These are phyloP conservation scores for Caenorhabditis becei DNA, from an alignment of 2,888 invertebrate species.

Conservation along the genomic window DNA sequence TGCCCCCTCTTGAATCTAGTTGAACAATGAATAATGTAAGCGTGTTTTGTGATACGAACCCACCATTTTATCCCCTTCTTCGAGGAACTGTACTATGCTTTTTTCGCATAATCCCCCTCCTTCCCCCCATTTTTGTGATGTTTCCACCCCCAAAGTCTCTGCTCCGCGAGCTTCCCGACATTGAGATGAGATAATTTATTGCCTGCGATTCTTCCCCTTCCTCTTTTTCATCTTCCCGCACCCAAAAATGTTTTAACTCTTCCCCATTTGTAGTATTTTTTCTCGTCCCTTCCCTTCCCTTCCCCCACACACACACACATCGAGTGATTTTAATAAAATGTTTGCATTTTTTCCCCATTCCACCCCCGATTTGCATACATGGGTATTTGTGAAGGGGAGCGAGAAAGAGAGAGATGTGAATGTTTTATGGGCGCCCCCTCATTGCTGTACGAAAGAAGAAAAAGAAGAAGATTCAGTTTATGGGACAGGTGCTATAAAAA, in stretches of 20 bases:
- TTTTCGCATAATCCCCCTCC: slow-evolving; percentile 29
- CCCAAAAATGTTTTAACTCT: slow-evolving; percentile 5
- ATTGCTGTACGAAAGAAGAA: background rate
- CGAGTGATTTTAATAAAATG: slow-evolving; percentile 51
- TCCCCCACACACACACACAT: slow-evolving; percentile 19
- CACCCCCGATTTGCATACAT: background rate
- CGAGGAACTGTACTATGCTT: slow-evolving; percentile 29
- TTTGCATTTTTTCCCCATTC: too few relatives aligned
- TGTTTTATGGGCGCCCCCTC: background rate
- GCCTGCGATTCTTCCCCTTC: slow-evolving; percentile 23
- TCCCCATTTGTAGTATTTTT: background rate
- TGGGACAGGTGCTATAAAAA: background rate
- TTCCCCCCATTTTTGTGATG: slow-evolving; percentile 37
- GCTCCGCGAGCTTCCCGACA: slow-evolving; percentile 7
- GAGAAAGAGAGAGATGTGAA: background rate
- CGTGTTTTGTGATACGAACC: slow-evolving; percentile 49
- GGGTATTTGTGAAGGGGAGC: too few relatives aligned
- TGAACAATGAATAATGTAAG: slow-evolving; percentile 29
- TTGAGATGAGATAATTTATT: slow-evolving; percentile 47
- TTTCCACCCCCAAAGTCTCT: slow-evolving; percentile 15
- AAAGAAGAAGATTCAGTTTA: background rate
- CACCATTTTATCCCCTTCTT: background rate
- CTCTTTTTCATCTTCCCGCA: too few relatives aligned
- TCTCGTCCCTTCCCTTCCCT: background rate
- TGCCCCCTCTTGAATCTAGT: slow-evolving; percentile 23